Evolutionary conservation across 2,888 invertebrate genomes (phyloP).

Genomic region (Drosophila pegasa): DNA sequence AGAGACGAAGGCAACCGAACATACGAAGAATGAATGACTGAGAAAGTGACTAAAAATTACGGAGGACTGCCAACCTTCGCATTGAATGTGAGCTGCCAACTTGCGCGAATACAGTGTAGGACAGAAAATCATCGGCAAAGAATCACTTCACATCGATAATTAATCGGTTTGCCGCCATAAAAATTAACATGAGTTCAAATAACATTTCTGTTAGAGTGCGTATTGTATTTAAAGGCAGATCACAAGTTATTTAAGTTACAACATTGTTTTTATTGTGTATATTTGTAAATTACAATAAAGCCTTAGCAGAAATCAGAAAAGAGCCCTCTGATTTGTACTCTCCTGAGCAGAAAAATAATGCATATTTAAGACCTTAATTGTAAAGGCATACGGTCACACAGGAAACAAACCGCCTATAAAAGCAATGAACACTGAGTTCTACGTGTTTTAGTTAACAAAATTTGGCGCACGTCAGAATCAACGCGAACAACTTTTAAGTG

Average conservation of each 20-base stretch:
- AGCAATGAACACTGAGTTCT: slow-evolving; percentile 49
- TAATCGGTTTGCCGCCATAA: slow-evolving; percentile 15
- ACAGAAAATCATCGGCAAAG: slow-evolving; percentile 9
- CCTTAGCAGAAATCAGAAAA: background rate
- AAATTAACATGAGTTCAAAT: background rate
- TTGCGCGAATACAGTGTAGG: slow-evolving; percentile 1
- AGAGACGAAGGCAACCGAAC: slow-evolving; percentile 60
- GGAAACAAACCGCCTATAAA: slow-evolving; percentile 51
- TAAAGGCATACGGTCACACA: slow-evolving; percentile 24
- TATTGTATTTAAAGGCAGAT: background rate
- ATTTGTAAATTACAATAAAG: background rate
- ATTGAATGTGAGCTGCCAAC: slow-evolving; percentile 29
- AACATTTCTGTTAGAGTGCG: background rate
- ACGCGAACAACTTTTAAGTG: slow-evolving; percentile 30
- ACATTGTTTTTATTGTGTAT: background rate
- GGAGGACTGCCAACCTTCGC: slow-evolving; percentile 34
- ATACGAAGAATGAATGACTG: slow-evolving; percentile 58
- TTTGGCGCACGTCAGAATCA: slow-evolving; percentile 29
- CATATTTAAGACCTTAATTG: slow-evolving; percentile 4
- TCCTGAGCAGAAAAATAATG: background rate
- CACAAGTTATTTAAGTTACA: background rate
- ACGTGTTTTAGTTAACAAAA: slow-evolving; percentile 64
- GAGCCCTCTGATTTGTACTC: background rate
- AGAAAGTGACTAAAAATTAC: slow-evolving; percentile 58
- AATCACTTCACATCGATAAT: slow-evolving; percentile 6